Conservation (phyloP, 2,888 invertebrate genomes). For the Laothoe populi region DNA sequence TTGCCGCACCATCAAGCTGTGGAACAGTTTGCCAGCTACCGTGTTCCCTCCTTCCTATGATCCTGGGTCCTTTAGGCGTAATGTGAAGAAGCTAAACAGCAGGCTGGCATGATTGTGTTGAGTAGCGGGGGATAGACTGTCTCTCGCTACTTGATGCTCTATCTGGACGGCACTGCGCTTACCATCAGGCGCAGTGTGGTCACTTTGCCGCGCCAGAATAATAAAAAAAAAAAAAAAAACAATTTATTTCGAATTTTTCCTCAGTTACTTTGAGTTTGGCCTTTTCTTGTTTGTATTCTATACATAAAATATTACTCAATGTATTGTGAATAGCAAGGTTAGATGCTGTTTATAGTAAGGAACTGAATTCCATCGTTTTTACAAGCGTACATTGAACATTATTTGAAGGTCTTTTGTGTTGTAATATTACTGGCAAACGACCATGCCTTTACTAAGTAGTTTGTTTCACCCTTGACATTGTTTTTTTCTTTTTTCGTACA, state of each 20-base stretch:
- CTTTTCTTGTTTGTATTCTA: neutral
- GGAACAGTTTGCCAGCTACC: too few species aligned
- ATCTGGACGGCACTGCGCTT: too few species aligned
- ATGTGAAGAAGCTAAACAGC: too few species aligned
- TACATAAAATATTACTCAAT: neutral
- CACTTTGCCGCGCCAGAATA: too few species aligned
- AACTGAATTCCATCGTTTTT: neutral
- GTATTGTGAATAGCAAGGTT: constrained; percentile 1
- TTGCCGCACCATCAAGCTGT: too few species aligned
- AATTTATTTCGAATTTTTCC: neutral
- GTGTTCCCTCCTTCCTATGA: too few species aligned
- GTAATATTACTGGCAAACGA: neutral
- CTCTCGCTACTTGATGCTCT: too few species aligned
- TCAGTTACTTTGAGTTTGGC: neutral
- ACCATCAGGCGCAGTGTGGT: too few species aligned
- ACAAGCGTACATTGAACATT: neutral
- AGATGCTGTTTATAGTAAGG: neutral
- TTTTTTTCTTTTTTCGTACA: neutral
- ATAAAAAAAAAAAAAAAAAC: too few species aligned
- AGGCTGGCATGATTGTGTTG: too few species aligned
- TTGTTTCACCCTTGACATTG: neutral
- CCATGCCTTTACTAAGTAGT: neutral
- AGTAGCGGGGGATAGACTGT: too few species aligned
- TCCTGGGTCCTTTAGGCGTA: too few species aligned
- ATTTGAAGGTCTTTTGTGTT: constrained; percentile 1